Conservation (phyloP, 2,113 vertebrate genomes). For the Thalassarche chlororhynchos region DNA sequence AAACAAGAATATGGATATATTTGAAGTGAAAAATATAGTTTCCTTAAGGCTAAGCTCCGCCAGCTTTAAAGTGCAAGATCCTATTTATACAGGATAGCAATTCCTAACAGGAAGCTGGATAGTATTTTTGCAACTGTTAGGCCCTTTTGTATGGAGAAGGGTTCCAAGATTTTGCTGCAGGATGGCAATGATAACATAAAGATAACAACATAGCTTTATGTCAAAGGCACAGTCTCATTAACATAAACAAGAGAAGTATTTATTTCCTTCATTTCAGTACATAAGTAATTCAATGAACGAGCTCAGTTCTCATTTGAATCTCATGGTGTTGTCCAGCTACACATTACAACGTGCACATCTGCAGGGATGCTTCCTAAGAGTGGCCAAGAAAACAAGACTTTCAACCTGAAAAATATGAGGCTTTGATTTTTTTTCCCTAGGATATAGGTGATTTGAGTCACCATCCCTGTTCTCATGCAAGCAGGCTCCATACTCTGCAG, state of each 20-base stretch:
- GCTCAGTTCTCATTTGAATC: neutral
- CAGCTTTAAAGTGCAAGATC: conserved; percentile 29
- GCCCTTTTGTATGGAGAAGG: neutral
- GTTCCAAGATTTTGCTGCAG: neutral
- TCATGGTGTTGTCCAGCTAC: neutral
- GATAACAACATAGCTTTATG: neutral
- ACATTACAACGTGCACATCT: neutral
- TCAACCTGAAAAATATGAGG: neutral
- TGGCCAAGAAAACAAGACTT: neutral
- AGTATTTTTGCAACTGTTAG: conserved; percentile 27
- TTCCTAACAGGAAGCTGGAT: conserved; percentile 22
- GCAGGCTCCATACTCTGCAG: neutral
- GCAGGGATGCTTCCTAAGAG: neutral
- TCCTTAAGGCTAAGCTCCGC: conserved; percentile 51
- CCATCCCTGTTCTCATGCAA: neutral
- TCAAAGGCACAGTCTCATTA: neutral
- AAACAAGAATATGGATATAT: conserved; percentile 54
- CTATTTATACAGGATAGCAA: conserved; percentile 4
- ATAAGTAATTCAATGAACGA: neutral
- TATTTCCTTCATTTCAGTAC: neutral
- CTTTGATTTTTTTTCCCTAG: neutral
- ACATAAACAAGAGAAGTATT: neutral
- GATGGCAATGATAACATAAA: neutral
- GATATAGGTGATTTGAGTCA: neutral
- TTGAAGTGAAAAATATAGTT: conserved; percentile 40